These are phyloP conservation scores for Lathamus discolor DNA, from an alignment of 2,113 vertebrate genomes.

Conservation along the genomic window DNA sequence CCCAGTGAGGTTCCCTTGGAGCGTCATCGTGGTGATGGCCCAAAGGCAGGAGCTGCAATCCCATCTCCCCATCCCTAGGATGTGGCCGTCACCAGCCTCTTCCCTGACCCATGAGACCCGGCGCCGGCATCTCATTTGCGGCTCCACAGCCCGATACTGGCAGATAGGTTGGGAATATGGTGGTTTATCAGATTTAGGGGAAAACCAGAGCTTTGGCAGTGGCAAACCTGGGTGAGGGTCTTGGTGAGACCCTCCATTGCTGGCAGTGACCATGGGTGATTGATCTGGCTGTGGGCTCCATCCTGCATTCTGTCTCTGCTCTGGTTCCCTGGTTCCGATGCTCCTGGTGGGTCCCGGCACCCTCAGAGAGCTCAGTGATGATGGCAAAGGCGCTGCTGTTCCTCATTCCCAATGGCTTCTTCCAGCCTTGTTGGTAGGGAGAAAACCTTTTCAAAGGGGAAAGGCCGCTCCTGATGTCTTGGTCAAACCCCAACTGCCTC, in stretches of 20 bases:
- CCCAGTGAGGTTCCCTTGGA: background rate
- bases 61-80: accelerated
- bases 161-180: accelerated
- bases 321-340: background rate
- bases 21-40: background rate
- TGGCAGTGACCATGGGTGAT: background rate
- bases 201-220: background rate
- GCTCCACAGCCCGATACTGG: background rate
- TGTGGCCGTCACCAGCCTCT: background rate
- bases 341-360: background rate
- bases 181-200: background rate
- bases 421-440: background rate
- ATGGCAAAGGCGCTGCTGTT: background rate
- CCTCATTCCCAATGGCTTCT: background rate
- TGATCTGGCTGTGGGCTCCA: background rate
- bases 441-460: background rate
- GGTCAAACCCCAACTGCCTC: background rate
- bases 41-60: background rate
- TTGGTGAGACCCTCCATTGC: background rate
- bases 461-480: accelerated
- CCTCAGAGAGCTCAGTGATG: background rate
- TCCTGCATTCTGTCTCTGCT: background rate
- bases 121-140: background rate
- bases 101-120: background rate
- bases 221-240: background rate